These are phyloP conservation scores for Seriola quinqueradiata DNA, from an alignment of 2,113 vertebrate species.

Conservation along the genomic window DNA sequence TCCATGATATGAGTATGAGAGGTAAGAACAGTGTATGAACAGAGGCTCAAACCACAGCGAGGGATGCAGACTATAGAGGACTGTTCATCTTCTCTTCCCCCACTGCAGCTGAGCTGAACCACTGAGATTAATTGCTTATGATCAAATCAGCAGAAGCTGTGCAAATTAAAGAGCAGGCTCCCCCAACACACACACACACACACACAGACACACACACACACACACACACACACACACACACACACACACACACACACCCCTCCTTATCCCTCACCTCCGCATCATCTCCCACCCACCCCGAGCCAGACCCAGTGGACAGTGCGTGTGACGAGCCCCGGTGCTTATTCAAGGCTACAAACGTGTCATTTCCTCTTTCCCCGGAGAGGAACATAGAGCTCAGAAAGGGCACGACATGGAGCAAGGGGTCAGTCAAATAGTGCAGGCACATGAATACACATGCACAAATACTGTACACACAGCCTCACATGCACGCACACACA, in stretches of 20 bases:
- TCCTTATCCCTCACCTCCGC: slow-evolving; percentile 45
- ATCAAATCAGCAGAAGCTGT: slow-evolving; percentile 84
- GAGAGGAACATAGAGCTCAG: slow-evolving; percentile 66
- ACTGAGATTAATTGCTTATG: slow-evolving; percentile 86
- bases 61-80: slow-evolving; percentile 32
- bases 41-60: slow-evolving; percentile 47
- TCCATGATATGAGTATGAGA: slow-evolving; percentile 18
- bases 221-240: slow-evolving; percentile 6
- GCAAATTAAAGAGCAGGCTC: slow-evolving; percentile 79
- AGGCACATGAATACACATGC: neutral
- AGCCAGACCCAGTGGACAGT: slow-evolving; percentile 63
- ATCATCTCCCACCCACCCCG: slow-evolving; percentile 37
- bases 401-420: slow-evolving; percentile 67
- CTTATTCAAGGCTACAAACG: slow-evolving; percentile 81
- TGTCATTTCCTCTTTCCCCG: slow-evolving; percentile 82
- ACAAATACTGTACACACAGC: slow-evolving; percentile 15
- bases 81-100: slow-evolving; percentile 57
- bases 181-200: slow-evolving; percentile 6
- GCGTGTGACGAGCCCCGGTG: slow-evolving; percentile 63
- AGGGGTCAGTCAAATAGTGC: slow-evolving; percentile 62
- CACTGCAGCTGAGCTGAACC: slow-evolving; percentile 65
- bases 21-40: slow-evolving; percentile 35
- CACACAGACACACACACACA: too few species aligned
- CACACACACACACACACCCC: neutral
- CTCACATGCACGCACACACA: slow-evolving; percentile 14